A percentile compares a stretch with the other conserved stretches of the same genome.
Conservation (phyloP, 2,888 invertebrate species). For the Hemaris fuciformis region DNA sequence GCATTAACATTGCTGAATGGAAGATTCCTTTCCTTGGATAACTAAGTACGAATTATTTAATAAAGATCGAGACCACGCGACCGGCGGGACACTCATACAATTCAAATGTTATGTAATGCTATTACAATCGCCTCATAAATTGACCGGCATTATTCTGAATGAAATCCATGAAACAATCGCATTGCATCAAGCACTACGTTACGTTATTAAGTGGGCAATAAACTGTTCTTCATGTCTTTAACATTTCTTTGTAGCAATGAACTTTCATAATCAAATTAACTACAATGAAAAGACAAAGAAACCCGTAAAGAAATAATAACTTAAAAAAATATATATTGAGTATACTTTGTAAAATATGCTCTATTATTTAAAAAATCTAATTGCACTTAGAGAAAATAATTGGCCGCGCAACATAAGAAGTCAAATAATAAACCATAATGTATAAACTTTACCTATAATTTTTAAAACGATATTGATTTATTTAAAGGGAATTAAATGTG, state of each 20-base stretch:
- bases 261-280: too few species aligned
- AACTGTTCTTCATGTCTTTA: background rate
- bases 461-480: too few species aligned
- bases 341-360: too few species aligned
- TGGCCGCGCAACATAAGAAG: too few species aligned
- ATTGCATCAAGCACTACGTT: background rate
- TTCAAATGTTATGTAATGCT: conserved; percentile 26
- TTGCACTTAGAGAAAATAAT: too few species aligned
- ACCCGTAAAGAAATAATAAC: too few species aligned
- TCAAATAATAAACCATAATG: too few species aligned
- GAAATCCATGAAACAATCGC: background rate
- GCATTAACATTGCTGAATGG: conserved; percentile 34
- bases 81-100: conserved; percentile 22
- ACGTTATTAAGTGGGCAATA: background rate
- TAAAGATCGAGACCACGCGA: conserved; percentile 28
- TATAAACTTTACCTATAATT: too few species aligned
- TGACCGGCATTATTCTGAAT: conserved; percentile 9
- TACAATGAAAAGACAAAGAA: too few species aligned
- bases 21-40: conserved; percentile 47
- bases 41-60: conserved; percentile 41
- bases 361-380: too few species aligned
- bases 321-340: too few species aligned
- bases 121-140: conserved; percentile 26
- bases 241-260: background rate
- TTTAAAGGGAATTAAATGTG: too few species aligned